Evolutionary conservation across 1,140 invertebrate genomes (phyloP).

Genomic region (Meloidogyne exigua): DNA sequence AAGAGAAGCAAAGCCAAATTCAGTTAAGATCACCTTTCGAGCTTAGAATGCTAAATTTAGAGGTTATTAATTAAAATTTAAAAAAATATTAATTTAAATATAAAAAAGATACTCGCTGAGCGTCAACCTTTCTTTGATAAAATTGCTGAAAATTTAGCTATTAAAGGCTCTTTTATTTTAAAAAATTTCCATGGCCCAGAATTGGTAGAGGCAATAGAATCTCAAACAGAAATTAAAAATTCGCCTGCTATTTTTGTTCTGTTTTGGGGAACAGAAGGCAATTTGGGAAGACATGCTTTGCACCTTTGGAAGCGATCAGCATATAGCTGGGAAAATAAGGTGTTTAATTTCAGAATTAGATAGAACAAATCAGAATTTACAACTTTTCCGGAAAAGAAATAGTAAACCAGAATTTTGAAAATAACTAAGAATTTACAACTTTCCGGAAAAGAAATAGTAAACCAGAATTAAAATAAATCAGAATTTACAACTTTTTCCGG

Average conservation of each 20-base stretch:
- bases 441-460: neutral
- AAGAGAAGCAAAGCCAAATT: slow-evolving; percentile 7
- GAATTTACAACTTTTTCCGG: neutral
- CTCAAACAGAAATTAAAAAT: slow-evolving; percentile 3
- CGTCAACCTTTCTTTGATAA: slow-evolving; percentile 37
- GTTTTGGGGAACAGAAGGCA: slow-evolving; percentile 42
- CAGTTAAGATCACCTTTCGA: slow-evolving; percentile 39
- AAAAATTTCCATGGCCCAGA: slow-evolving; percentile 30
- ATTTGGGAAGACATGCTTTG: slow-evolving; percentile 38
- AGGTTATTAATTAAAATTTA: neutral
- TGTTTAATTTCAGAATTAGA: neutral
- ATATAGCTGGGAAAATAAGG: slow-evolving; percentile 7
- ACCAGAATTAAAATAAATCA: neutral
- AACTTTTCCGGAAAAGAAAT: neutral
- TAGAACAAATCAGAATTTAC: too few species aligned
- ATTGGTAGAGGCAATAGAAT: slow-evolving; percentile 30
- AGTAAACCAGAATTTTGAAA: neutral
- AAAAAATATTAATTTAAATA: too few species aligned
- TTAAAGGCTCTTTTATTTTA: neutral
- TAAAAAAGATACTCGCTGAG: slow-evolving; percentile 31
- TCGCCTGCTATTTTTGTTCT: slow-evolving; percentile 33
- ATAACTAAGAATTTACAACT: neutral
- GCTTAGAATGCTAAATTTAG: slow-evolving; percentile 6
- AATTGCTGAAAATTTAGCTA: slow-evolving; percentile 13
- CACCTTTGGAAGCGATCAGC: slow-evolving; percentile 32